These are phyloP conservation scores for Petrocephalus zakoni DNA, from an alignment of 2,113 vertebrate genomes.

Conservation along the genomic window DNA sequence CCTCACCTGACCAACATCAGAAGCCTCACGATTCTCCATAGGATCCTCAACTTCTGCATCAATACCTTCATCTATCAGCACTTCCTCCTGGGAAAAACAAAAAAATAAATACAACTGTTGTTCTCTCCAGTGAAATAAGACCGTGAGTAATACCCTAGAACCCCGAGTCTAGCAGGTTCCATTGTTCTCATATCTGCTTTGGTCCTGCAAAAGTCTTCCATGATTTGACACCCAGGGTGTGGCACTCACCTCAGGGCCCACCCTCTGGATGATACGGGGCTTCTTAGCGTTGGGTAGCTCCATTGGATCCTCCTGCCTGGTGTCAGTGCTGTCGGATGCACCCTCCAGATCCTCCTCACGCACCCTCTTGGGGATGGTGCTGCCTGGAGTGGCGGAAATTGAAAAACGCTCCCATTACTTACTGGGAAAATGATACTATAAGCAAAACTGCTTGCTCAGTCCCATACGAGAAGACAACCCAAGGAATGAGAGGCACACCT, in stretches of 20 bases:
- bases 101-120: not conserved
- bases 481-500: constrained; percentile 57
- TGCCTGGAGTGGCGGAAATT: constrained; percentile 87
- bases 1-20: constrained; percentile 78
- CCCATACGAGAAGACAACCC: not conserved
- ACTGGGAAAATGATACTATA: not conserved
- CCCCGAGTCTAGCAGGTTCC: not conserved
- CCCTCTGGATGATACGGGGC: constrained; percentile 76
- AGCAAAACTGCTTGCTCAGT: not conserved
- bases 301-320: constrained; percentile 71
- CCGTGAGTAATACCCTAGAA: not conserved
- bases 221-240: not conserved
- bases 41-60: constrained; percentile 80
- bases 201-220: not conserved
- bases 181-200: not conserved
- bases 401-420: constrained; percentile 12
- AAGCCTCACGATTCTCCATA: constrained; percentile 76
- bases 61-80: constrained; percentile 76
- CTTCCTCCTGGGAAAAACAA: constrained; percentile 71
- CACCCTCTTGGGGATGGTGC: constrained; percentile 79
- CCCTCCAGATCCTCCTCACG: constrained; percentile 87
- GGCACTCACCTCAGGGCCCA: constrained; percentile 74
- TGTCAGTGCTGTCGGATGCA: constrained; percentile 64
- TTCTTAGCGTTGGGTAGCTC: constrained; percentile 86
- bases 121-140: not conserved